Evolutionary conservation across 2,888 invertebrate genomes (phyloP), one percentile per base, ranked within the genome.

Genomic region (Anthophora plumipes): DNA sequence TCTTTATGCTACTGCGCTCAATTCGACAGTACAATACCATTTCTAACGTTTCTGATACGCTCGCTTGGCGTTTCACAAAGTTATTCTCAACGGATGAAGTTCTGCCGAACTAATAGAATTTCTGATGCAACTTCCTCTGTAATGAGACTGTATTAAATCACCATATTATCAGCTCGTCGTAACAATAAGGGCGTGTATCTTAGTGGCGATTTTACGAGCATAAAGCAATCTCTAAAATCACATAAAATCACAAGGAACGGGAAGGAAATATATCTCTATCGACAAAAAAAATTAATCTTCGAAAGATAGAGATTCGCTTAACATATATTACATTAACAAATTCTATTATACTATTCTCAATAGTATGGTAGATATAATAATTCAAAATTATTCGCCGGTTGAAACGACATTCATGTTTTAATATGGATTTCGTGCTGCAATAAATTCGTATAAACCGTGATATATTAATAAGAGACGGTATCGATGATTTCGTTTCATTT

Each of bases 41-140:
- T 25, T 39, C 4, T 12, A 43, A 68, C 43, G 17, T 68, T 37
- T 66, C 7, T 22, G 14, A 37, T 41, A 31, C 52, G 20, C 14
- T 48, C 14, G 17, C 22, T 8, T n/a, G 39, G 6, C 43, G 52
- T 43, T 54, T 37, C 60, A 46, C n/a, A 43, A 57, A 57, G 48
- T n/a, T 57, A 60, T 46, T 46, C 68, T 54, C 43, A 7, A 46
- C 31, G 37, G 52, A 69, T 48, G 12, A 64, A 72, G 25, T 72
- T 66, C 41, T 59, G 37, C 12, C 41, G 9, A 39, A 67, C 46
- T 67, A 74, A 67, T 77, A 67, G 77, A 60, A 73, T 74, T 73
- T 74, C 67, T 66, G 22, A 61, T 50, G 31, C 17, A 52, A 55
- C 39, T 61, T 61, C 7, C 67, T 14, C 39, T 41, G 12, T 55